phyloP scores from a whole-genome alignment of 2,888 invertebrate species.

The Augiades crinisus region DNA sequence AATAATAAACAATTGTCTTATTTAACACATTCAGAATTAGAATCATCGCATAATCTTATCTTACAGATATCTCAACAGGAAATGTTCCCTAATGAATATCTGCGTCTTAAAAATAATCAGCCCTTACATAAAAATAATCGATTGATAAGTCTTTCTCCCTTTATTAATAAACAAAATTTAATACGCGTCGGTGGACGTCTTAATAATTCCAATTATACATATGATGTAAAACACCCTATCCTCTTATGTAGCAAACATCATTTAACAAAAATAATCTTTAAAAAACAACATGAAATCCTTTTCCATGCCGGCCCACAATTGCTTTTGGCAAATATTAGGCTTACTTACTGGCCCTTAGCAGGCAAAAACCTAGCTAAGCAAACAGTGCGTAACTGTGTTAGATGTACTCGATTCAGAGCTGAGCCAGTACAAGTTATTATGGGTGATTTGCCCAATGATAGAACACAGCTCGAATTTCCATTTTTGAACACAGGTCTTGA shows the following conservation, averaged over 20 bases:
- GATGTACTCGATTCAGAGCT: conserved; percentile 27
- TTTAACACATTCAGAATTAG: conserved; percentile 14
- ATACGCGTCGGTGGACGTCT: conserved; percentile 25
- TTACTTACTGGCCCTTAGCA: conserved; percentile 27
- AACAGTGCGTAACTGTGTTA: conserved; percentile 23
- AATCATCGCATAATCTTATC: conserved; percentile 20
- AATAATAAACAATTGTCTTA: conserved; percentile 2
- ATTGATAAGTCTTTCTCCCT: conserved; percentile 16
- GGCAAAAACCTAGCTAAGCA: conserved; percentile 24
- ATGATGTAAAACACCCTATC: conserved; percentile 26
- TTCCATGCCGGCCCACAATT: conserved; percentile 30
- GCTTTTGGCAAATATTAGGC: conserved; percentile 25
- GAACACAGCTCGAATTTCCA: conserved; percentile 29
- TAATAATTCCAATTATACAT: conserved; percentile 22
- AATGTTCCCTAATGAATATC: conserved; percentile 21
- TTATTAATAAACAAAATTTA: conserved; percentile 11
- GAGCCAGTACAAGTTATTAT: conserved; percentile 28
- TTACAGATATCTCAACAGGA: conserved; percentile 19
- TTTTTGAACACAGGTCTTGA: conserved; percentile 31
- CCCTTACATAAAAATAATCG: conserved; percentile 16
- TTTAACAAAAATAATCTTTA: conserved; percentile 29
- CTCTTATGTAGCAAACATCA: conserved; percentile 23
- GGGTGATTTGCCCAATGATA: conserved; percentile 31
- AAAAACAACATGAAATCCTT: conserved; percentile 17
- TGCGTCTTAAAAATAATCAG: conserved; percentile 10